phyloP scores from a whole-genome alignment of 2,113 vertebrate species.

The Marcusenius ussheri region DNA sequence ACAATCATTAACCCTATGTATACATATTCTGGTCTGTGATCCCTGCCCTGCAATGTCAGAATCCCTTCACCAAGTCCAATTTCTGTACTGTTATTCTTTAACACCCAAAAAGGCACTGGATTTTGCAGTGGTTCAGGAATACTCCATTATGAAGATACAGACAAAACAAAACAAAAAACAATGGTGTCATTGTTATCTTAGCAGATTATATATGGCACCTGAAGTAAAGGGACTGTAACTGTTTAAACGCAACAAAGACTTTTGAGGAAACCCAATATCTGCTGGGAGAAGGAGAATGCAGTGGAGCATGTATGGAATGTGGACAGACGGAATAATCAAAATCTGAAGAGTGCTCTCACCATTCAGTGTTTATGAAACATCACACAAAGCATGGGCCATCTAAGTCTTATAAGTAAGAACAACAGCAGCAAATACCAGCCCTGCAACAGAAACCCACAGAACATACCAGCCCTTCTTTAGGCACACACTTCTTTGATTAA shows the following conservation, averaged over 20 bases:
- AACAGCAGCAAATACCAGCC: neutral
- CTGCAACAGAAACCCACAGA: neutral
- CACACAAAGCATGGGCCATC: constrained; percentile 7
- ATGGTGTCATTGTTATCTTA: constrained; percentile 10
- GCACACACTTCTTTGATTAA: neutral
- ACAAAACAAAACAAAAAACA: constrained; percentile 4
- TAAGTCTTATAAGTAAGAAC: constrained; percentile 6
- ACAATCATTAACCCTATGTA: neutral
- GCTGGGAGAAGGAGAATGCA: constrained; percentile 7
- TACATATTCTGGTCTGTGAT: neutral
- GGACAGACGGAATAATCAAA: constrained; percentile 16
- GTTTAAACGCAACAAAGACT: constrained; percentile 25
- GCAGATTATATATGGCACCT: constrained; percentile 18
- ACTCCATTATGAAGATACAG: constrained; percentile 2
- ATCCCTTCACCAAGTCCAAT: neutral
- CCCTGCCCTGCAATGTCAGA: neutral
- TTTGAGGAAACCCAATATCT: constrained; percentile 20
- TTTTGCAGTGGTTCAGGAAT: neutral
- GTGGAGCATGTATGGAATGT: constrained; percentile 13
- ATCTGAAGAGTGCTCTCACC: constrained; percentile 11
- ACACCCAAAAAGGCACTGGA: neutral
- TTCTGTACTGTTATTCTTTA: neutral
- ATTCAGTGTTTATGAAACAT: constrained; percentile 19
- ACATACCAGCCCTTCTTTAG: neutral
- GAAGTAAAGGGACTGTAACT: constrained; percentile 13